A percentile compares a stretch with the other conserved stretches of the same genome.
Conservation (phyloP, 2,797 vertebrate genomes). For the Euthynnus affinis region DNA sequence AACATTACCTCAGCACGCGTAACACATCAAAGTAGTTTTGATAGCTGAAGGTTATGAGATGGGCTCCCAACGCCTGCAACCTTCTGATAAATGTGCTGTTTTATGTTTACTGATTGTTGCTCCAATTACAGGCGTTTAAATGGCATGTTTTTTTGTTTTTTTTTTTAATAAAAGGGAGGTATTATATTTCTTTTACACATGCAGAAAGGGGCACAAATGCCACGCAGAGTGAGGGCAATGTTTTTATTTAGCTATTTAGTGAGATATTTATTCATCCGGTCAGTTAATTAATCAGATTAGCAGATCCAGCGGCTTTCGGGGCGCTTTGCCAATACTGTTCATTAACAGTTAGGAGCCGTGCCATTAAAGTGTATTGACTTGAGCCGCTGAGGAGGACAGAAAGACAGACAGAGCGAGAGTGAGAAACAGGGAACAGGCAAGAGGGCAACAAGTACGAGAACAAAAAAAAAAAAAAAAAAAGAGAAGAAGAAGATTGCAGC, state of each 20-base stretch:
- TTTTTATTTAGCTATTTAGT: background rate
- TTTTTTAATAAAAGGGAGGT: no score
- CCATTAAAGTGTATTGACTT: background rate
- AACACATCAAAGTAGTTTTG: constrained; percentile 1
- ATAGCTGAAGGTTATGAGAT: constrained; percentile 34
- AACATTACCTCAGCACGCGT: background rate
- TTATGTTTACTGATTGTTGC: background rate
- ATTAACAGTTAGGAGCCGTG: background rate
- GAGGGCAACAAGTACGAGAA: background rate
- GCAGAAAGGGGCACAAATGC: background rate
- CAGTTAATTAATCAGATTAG: background rate
- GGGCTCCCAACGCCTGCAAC: constrained; percentile 16
- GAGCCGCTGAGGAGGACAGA: background rate
- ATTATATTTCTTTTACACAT: background rate
- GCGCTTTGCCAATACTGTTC: background rate
- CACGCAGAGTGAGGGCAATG: background rate
- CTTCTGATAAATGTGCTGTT: constrained; percentile 10
- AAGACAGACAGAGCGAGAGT: no score
- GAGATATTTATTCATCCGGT: background rate
- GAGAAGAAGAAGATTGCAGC: background rate
- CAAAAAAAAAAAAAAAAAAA: no score
- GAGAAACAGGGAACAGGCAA: background rate
- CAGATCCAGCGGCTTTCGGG: background rate
- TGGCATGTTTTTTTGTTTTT: no score
- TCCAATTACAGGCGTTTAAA: background rate